phyloP scores from a whole-genome alignment of 2,888 invertebrate genomes.

The Drosophila demipolita region DNA sequence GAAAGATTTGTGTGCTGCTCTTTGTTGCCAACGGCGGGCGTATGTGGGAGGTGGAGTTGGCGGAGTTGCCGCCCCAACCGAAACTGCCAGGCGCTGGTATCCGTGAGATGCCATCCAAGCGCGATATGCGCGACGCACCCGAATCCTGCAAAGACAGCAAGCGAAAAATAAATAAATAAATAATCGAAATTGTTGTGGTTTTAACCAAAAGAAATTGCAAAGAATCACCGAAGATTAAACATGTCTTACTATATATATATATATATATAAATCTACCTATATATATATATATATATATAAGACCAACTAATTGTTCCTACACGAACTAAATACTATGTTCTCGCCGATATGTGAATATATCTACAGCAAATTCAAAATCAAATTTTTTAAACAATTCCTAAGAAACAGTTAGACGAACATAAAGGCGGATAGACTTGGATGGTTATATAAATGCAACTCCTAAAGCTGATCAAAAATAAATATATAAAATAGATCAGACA shows the following conservation, averaged over 20 bases:
- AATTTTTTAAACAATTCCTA: not conserved
- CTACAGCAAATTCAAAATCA: no score
- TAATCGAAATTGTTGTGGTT: not conserved
- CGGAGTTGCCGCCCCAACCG: constrained; percentile 42
- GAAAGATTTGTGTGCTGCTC: constrained; percentile 67
- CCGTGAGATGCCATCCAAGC: constrained; percentile 82
- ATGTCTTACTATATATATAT: not conserved
- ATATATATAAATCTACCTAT: no score
- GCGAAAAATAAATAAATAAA: not conserved
- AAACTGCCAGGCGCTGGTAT: constrained; percentile 82
- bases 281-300: no score
- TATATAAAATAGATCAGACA: no score
- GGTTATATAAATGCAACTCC: not conserved
- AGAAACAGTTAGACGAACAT: not conserved
- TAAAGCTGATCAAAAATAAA: not conserved
- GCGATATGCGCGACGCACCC: constrained; percentile 82
- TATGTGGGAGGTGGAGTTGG: constrained; percentile 55
- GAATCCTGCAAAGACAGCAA: constrained; percentile 76
- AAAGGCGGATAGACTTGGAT: not conserved
- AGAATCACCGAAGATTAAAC: not conserved
- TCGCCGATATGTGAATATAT: no score
- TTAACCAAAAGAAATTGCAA: not conserved
- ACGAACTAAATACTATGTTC: not conserved
- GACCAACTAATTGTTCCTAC: not conserved
- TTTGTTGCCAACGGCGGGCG: constrained; percentile 62